Conservation (phyloP, 1,140 invertebrate species). For the Hypsibius dujardini region DNA sequence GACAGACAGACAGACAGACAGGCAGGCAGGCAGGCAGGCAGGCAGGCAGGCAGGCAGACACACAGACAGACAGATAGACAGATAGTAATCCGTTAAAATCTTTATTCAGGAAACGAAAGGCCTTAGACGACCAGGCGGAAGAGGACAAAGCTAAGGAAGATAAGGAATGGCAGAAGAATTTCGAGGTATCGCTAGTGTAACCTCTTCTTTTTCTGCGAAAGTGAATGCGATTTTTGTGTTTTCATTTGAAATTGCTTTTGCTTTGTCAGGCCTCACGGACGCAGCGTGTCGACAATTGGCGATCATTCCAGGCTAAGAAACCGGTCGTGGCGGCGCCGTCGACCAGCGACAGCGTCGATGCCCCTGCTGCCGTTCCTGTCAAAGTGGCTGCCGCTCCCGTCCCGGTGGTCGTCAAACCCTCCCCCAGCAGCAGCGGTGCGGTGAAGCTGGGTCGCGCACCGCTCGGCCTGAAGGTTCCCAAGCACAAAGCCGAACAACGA, state of each 20-base stretch:
- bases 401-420: no score
- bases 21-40: no score
- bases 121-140: constrained; percentile 76
- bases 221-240: not conserved
- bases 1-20: no score
- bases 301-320: constrained; percentile 61
- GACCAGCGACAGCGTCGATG: constrained; percentile 52
- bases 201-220: not conserved
- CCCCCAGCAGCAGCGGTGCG: no score
- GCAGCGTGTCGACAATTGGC: constrained; percentile 84
- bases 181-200: constrained; percentile 48
- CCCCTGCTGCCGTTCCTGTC: not conserved
- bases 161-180: constrained; percentile 92
- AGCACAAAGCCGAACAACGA: constrained; percentile 85
- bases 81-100: constrained; percentile 2
- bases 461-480: constrained; percentile 51
- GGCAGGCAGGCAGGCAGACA: no score
- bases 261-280: constrained; percentile 62
- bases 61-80: no score
- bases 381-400: no score
- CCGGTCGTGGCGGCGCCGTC: constrained; percentile 41
- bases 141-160: constrained; percentile 71
- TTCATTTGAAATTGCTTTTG: constrained; percentile 20
- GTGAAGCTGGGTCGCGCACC: not conserved
- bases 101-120: constrained; percentile 56